Conservation (phyloP, 2,113 vertebrate species). For the Nyctereutes procyonoides region DNA sequence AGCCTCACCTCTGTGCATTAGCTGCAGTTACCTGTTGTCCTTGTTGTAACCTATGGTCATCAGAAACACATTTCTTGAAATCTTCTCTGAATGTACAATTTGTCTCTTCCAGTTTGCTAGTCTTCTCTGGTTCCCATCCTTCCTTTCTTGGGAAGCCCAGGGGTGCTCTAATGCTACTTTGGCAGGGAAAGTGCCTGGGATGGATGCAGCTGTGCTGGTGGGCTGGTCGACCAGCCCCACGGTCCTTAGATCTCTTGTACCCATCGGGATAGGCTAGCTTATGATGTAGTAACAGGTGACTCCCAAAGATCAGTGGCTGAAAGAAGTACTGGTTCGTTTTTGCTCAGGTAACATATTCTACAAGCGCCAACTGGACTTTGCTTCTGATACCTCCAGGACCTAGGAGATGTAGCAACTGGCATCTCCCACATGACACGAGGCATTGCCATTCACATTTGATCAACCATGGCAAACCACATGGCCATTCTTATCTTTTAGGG, state of each 20-base stretch:
- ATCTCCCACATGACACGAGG: neutral
- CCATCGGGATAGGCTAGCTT: neutral
- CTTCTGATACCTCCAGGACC: neutral
- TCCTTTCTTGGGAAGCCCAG: neutral
- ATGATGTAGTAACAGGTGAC: neutral
- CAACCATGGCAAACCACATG: neutral
- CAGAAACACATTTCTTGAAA: neutral
- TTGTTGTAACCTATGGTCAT: neutral
- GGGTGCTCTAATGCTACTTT: neutral
- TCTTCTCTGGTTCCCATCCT: neutral
- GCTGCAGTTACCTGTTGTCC: neutral
- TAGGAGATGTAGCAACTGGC: neutral
- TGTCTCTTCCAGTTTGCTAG: neutral
- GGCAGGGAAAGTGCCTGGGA: neutral
- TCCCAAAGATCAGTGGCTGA: neutral
- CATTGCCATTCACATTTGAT: neutral
- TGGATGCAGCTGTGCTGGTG: rapidly evolving
- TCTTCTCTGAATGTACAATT: neutral
- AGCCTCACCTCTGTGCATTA: neutral
- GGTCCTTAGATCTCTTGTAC: neutral
- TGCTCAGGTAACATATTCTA: neutral
- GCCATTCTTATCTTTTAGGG: neutral
- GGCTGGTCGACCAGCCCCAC: neutral
- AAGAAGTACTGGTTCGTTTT: neutral
- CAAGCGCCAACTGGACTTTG: neutral